Evolutionary conservation across 2,113 vertebrate species (phyloP), one percentile per base, ranked within the genome.

Genomic region (Aegotheles bennettii): DNA sequence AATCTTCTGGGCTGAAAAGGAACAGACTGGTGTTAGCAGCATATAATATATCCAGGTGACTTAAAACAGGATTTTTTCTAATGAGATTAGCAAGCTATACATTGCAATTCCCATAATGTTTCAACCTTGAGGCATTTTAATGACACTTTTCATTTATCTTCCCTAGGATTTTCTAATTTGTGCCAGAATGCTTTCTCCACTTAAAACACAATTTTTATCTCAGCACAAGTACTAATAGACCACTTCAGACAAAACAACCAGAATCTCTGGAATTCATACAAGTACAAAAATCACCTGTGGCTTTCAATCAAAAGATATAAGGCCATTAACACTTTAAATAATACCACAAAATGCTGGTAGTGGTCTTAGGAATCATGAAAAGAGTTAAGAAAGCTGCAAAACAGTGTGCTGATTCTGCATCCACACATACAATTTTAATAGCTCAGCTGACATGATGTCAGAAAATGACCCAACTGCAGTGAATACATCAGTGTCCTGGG

Each of bases 61-160:
- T 86, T 77, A 81, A 65, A 87, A 1, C 60, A 78, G 42, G 48
- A 31, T 53, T 82, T 95, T 43, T 96, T 57, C 65, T 91, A 85
- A 83, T 54, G 31, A 94, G 63, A 77, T 90, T 93, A 91, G 43
- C 90, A 92, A 95, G 23, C 26, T 83, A 69, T 82, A 48, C 42
- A 65, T 94, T 92, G 79, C 69, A 76, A 78, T 83, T 83, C 59
- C 48, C 74, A 40, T 51, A 64, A 75, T 42, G 48, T 42, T 91
- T 87, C 77, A 89, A 16, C 36, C 56, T 93, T 6, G 54, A 94
- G 82, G 74, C 38, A 89, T 83, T 87, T 94, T 82, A 91, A 94
- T 91, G 82, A 89, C 81, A 69, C 60, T 80, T 87, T 86, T 94
- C 85, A 82, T 95, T 89, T 89, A 63, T 91, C 91, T 90, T 92